These are phyloP conservation scores for Cryptops parisi DNA, from an alignment of 2,888 invertebrate species.

Conservation along the genomic window DNA sequence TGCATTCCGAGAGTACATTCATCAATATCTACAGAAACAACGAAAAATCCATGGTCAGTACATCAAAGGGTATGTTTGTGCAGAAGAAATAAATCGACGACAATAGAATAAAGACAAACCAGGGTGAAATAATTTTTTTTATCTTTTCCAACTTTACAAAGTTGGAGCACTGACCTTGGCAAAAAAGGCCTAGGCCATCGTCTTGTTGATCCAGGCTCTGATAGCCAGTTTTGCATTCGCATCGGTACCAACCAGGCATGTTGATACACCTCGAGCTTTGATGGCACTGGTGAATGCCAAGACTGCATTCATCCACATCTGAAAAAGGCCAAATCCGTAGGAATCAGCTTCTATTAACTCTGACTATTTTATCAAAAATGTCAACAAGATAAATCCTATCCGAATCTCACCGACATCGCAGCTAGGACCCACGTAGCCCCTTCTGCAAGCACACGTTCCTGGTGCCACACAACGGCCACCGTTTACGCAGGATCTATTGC, in stretches of 20 bases:
- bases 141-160: too few relatives aligned
- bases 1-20: conserved; percentile 61
- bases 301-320: conserved; percentile 71
- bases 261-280: conserved; percentile 65
- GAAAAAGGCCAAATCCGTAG: too few relatives aligned
- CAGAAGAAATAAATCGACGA: too few relatives aligned
- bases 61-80: too few relatives aligned
- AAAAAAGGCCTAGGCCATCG: conserved; percentile 27
- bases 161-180: conserved; percentile 28
- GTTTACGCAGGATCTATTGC: conserved; percentile 63
- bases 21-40: conserved; percentile 72
- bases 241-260: conserved; percentile 75
- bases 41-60: too few relatives aligned
- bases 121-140: neutral
- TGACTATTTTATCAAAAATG: too few relatives aligned
- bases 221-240: conserved; percentile 68
- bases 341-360: too few relatives aligned
- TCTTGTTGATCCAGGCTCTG: conserved; percentile 30
- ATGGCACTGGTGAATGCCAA: conserved; percentile 54
- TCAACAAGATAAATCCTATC: too few relatives aligned
- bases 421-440: conserved; percentile 63
- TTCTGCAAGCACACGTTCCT: conserved; percentile 59
- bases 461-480: conserved; percentile 66
- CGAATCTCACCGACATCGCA: conserved; percentile 56
- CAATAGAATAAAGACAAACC: neutral